A percentile compares a stretch with the other conserved stretches of the same genome.
These are phyloP conservation scores for Euura lappo DNA, from an alignment of 1,140 invertebrate species.

Conservation along the genomic window DNA sequence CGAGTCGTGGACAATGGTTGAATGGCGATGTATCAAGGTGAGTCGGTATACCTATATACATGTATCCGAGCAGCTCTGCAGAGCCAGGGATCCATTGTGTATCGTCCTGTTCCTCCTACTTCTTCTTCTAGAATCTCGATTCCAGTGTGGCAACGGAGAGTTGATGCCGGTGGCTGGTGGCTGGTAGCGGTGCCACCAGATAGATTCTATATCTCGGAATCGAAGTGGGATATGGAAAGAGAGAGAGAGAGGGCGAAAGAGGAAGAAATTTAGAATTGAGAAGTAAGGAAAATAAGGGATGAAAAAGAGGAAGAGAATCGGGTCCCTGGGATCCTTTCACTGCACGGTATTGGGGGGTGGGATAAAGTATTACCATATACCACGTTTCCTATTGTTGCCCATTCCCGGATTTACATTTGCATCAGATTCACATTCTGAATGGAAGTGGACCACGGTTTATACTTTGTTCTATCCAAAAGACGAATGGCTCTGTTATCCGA, in stretches of 20 bases:
- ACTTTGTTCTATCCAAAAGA: slow-evolving; percentile 45
- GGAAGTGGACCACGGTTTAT: slow-evolving; percentile 38
- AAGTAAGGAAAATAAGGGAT: no score
- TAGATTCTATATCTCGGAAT: neutral
- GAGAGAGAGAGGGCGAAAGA: neutral
- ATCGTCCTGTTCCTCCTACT: slow-evolving; percentile 51
- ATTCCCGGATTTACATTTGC: slow-evolving; percentile 37
- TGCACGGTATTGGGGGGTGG: neutral
- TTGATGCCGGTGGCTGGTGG: neutral
- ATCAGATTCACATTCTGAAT: slow-evolving; percentile 43
- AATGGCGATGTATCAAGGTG: slow-evolving; percentile 63
- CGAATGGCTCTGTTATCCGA: slow-evolving; percentile 29
- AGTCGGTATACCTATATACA: slow-evolving; percentile 44
- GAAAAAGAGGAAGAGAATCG: no score
- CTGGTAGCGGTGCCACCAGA: no score
- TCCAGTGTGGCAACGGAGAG: slow-evolving; percentile 1
- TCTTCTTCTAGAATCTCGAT: slow-evolving; percentile 14
- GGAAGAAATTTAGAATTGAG: no score
- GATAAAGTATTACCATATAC: slow-evolving; percentile 17
- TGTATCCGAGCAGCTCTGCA: slow-evolving; percentile 35
- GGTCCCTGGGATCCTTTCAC: no score
- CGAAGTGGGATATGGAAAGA: neutral
- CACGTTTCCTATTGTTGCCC: slow-evolving; percentile 35
- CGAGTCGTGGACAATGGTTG: slow-evolving; percentile 61
- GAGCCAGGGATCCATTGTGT: slow-evolving; percentile 52